phyloP scores from a whole-genome alignment of 2,797 vertebrate genomes.

The Brachyalestes nurse region DNA sequence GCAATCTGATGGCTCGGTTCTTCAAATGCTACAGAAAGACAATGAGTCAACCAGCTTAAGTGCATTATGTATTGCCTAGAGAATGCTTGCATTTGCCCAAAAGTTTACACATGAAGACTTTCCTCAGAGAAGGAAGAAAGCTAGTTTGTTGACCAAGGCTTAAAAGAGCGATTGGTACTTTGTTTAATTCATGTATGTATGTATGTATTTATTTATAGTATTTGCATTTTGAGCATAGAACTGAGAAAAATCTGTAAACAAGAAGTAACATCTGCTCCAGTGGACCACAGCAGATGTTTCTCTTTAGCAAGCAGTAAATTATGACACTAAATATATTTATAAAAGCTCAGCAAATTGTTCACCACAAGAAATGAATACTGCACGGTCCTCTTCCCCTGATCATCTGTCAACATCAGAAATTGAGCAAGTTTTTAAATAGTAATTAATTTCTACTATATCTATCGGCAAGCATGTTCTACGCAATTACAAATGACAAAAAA shows the following conservation, averaged over 20 bases:
- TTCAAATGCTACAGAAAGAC: slow-evolving; percentile 29
- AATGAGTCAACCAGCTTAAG: slow-evolving; percentile 34
- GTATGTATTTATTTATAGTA: no score
- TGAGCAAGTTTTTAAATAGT: no score
- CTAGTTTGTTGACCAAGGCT: background rate
- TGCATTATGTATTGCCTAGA: slow-evolving; percentile 39
- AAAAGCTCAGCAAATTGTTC: background rate
- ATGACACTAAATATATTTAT: background rate
- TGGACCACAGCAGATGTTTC: slow-evolving; percentile 13
- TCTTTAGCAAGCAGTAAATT: background rate
- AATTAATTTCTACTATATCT: no score
- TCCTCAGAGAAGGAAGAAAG: slow-evolving; percentile 17
- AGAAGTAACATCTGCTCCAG: slow-evolving; percentile 6
- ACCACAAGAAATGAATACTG: background rate
- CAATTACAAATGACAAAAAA: no score
- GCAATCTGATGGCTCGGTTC: slow-evolving; percentile 30
- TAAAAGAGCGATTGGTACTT: background rate
- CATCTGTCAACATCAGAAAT: background rate
- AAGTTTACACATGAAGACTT: slow-evolving; percentile 37
- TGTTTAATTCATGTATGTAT: background rate
- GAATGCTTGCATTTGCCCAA: slow-evolving; percentile 10
- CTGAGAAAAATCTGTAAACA: background rate
- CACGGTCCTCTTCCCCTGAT: background rate
- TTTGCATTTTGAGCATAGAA: background rate
- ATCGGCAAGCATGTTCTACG: no score